phyloP scores from a whole-genome alignment of 1,140 invertebrate genomes.

The Arion vulgaris region DNA sequence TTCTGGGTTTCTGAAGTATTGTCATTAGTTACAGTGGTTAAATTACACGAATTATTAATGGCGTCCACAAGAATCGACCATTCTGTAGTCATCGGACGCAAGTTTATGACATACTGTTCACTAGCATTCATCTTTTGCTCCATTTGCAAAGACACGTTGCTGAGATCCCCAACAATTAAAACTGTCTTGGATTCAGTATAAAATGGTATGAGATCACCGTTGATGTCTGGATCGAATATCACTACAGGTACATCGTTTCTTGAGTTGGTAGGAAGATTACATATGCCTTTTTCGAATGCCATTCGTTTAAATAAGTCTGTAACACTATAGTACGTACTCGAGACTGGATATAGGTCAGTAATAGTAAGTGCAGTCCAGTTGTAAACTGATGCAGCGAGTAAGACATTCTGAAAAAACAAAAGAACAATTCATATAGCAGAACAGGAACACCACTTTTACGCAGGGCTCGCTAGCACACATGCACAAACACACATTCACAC shows the following conservation, averaged over 20 bases:
- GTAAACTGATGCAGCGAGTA: not conserved
- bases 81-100: not conserved
- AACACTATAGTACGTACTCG: not conserved
- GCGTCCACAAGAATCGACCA: not conserved
- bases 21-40: not conserved
- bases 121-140: not conserved
- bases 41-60: not conserved
- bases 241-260: not conserved
- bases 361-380: constrained; percentile 11
- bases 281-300: not conserved
- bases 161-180: not conserved
- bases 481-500: no score
- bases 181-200: not conserved
- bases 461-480: no score
- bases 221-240: not conserved
- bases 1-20: not conserved
- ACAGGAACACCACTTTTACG: no score
- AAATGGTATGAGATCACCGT: not conserved
- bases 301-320: not conserved
- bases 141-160: not conserved
- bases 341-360: no score
- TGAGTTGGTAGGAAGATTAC: not conserved
- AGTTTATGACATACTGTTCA: not conserved
- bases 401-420: not conserved
- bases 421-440: no score